Conservation (phyloP, 2,113 vertebrate species). For the Baryphthengus martii region DNA sequence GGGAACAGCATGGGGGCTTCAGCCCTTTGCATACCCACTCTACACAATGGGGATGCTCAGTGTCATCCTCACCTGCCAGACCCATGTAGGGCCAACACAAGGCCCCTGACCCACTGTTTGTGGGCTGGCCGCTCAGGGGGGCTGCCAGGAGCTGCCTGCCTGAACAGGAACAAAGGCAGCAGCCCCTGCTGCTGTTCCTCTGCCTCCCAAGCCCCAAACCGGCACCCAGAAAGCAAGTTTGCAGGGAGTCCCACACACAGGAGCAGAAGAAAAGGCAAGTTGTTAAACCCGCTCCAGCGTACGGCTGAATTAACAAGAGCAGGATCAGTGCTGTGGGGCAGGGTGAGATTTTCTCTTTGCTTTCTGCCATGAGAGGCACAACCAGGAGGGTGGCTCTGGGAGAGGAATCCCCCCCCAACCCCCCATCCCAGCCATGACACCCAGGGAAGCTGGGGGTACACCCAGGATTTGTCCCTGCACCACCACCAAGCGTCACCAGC, state of each 20-base stretch:
- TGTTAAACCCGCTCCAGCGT: background rate
- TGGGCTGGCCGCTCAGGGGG: background rate
- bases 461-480: background rate
- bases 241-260: background rate
- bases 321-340: background rate
- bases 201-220: background rate
- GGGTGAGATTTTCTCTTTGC: background rate
- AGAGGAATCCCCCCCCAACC: background rate
- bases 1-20: background rate
- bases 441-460: background rate
- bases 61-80: accelerated
- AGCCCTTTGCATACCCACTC: background rate
- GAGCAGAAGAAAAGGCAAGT: background rate
- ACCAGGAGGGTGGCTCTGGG: accelerated
- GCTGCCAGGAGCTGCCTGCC: constrained; percentile 64
- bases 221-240: background rate
- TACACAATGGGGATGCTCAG: background rate
- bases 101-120: accelerated
- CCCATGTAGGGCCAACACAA: accelerated
- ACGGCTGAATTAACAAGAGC: background rate
- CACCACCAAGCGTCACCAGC: background rate
- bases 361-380: background rate
- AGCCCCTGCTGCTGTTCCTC: background rate
- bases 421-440: accelerated
- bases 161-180: constrained; percentile 46